Percentiles rank a stretch among this genome's conserved stretches.
These are phyloP conservation scores for Drosophila lacertosa DNA, from an alignment of 1,140 invertebrate species.

Conservation along the genomic window DNA sequence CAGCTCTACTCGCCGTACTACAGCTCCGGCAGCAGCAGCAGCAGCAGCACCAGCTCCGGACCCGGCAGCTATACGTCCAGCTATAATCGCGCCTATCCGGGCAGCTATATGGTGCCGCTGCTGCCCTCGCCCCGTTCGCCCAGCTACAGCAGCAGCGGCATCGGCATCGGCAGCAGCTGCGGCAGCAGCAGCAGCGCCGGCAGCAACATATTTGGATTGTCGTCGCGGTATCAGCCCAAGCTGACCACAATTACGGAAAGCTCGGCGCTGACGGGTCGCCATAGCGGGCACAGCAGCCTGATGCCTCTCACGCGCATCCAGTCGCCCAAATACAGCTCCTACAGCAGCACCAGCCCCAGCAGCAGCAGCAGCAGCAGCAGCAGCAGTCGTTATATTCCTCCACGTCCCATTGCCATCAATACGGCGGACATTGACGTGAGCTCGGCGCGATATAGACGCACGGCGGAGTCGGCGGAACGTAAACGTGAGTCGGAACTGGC, in stretches of 20 bases:
- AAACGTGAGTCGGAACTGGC: conserved; percentile 14
- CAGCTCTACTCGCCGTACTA: conserved; percentile 85
- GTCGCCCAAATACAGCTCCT: conserved; percentile 84
- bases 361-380: conserved; percentile 41
- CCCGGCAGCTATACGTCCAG: conserved; percentile 60
- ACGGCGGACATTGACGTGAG: conserved; percentile 93
- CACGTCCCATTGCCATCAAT: conserved; percentile 88
- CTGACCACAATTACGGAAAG: conserved; percentile 89
- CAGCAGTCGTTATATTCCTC: conserved; percentile 84
- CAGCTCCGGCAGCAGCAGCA: conserved; percentile 79
- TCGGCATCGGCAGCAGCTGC: conserved; percentile 19
- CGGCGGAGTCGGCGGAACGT: conserved; percentile 43
- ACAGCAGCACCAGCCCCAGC: conserved; percentile 24
- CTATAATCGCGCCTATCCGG: conserved; percentile 70
- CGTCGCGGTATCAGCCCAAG: conserved; percentile 88
- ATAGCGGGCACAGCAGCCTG: conserved; percentile 58
- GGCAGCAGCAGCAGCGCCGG: conserved; percentile 41
- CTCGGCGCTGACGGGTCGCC: conserved; percentile 65
- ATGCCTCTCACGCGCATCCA: conserved; percentile 84
- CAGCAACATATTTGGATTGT: conserved; percentile 69
- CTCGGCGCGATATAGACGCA: conserved; percentile 85
- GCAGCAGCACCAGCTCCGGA: conserved; percentile 32
- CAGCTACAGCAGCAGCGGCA: conserved; percentile 36
- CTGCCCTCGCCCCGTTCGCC: conserved; percentile 54
- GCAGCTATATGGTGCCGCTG: conserved; percentile 73